phyloP scores from a whole-genome alignment of 2,888 invertebrate species.

The Xestia ashworthii region DNA sequence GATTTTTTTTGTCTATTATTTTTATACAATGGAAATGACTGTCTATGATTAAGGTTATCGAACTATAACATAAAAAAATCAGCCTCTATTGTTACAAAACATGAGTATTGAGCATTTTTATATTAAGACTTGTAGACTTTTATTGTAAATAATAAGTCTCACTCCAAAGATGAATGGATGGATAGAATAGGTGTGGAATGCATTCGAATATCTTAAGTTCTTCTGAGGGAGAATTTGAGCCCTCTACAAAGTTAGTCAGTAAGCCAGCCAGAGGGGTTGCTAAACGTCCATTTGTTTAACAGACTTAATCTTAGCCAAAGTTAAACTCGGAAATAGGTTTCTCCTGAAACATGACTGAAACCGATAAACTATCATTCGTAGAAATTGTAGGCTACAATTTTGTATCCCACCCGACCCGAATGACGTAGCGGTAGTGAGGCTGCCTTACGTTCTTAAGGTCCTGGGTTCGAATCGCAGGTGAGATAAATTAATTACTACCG shows the following conservation, averaged over 20 bases:
- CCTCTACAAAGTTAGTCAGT: constrained; percentile 16
- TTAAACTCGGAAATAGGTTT: not conserved
- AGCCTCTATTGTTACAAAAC: not conserved
- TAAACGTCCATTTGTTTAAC: constrained; percentile 14
- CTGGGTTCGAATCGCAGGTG: too few relatives aligned
- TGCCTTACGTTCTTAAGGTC: too few relatives aligned
- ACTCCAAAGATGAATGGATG: not conserved
- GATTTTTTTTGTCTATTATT: not conserved
- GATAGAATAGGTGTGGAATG: not conserved
- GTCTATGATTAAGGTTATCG: not conserved
- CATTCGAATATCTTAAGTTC: not conserved
- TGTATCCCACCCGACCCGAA: too few relatives aligned
- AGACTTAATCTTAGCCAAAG: constrained; percentile 5
- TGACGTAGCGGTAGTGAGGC: too few relatives aligned
- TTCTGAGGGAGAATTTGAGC: not conserved
- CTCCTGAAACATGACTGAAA: not conserved
- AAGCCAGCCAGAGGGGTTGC: not conserved
- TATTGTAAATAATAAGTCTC: not conserved
- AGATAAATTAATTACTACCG: too few relatives aligned
- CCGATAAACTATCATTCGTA: not conserved
- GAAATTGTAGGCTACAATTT: not conserved
- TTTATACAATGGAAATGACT: not conserved
- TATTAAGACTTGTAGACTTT: too few relatives aligned
- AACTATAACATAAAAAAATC: not conserved
- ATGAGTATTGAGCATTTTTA: not conserved